Evolutionary conservation across 2,113 vertebrate species (phyloP).

Genomic region (Mellivora capensis): DNA sequence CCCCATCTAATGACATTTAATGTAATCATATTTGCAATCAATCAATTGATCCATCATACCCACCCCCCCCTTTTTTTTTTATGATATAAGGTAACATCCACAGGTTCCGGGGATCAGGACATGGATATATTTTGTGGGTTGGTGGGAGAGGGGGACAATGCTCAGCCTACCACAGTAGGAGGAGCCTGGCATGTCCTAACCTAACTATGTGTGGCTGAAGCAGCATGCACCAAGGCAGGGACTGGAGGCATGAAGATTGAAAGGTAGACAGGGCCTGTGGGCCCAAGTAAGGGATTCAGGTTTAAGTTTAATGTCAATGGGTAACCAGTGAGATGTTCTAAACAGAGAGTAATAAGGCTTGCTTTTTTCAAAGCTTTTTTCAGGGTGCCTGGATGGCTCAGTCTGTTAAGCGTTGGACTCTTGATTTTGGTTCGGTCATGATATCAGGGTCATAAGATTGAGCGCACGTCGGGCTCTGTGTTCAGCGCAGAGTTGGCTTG

Average conservation of each 20-base stretch:
- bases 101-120: background rate
- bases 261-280: background rate
- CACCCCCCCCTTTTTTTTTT: background rate
- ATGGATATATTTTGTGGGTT: background rate
- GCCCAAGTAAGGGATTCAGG: background rate
- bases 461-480: accelerated
- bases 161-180: background rate
- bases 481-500: background rate
- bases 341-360: background rate
- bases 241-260: background rate
- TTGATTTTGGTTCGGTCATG: background rate
- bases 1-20: background rate
- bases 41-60: background rate
- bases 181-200: background rate
- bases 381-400: background rate
- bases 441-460: background rate
- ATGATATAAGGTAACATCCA: background rate
- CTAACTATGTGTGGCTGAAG: background rate
- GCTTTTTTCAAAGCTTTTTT: background rate
- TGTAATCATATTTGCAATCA: background rate
- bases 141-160: background rate
- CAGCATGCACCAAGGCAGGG: accelerated
- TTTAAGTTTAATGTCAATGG: background rate
- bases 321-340: background rate
- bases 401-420: background rate